Evolutionary conservation across 2,888 invertebrate genomes (phyloP), one percentile per base, ranked within the genome.

Genomic region (Eilema caniola): DNA sequence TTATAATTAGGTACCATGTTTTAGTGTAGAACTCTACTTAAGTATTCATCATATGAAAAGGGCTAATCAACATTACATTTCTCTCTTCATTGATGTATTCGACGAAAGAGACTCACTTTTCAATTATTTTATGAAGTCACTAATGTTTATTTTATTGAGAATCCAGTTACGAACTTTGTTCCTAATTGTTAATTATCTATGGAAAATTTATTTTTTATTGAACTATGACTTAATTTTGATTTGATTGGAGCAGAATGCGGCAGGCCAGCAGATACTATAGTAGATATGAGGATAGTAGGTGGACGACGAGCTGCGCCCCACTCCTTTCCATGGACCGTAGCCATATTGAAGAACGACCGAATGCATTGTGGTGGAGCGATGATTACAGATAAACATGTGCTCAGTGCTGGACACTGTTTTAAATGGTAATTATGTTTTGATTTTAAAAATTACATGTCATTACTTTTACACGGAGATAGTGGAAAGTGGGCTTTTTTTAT

Each of bases 201-300:
- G 1, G 10, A 16, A 16, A 24, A n/a, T 47, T 5, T 25, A 0
- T 20, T 63, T 10, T 64, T 11, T 24, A n/a, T 24, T 57, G 20
- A 23, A 53, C 31, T 24, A 4, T 62, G 31, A 24, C 47, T 69
- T 71, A 70, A 66, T 78, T 56, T 96, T 96, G 76, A 96, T 72
- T 14, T 72, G 37, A 72, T 71, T 63, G 60, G 69, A 69, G 12
- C 83, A 97, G 91, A 89, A 94, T 86, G 96, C 95, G 92, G 96
- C 89, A 76, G 87, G 83, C 83, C 93, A 62, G 96, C 84, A 95
- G 97, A 79, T 70, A 96, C 95, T 0, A 96, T 96, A 81, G 96
- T 97, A 76, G 90, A 97, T 4, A 96, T 96, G 89, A 90, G 96
- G 65, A 96, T 96, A 74, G 96, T 96, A 12, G 96, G 96, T 2